These are phyloP conservation scores for Forbesichthys papilliferus DNA, from an alignment of 2,113 vertebrate genomes.

Conservation along the genomic window DNA sequence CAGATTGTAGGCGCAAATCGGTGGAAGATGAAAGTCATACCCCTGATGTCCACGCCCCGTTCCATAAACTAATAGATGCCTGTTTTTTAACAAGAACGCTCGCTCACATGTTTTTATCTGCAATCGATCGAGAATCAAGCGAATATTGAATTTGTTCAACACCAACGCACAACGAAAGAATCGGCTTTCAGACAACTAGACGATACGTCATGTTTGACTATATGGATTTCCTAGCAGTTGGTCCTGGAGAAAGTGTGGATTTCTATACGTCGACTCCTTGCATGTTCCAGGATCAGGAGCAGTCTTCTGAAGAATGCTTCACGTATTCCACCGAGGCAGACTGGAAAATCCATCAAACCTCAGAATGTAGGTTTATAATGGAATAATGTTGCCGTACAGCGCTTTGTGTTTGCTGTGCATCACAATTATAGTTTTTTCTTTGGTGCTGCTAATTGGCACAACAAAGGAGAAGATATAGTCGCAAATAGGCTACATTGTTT, in stretches of 20 bases:
- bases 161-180: slow-evolving; percentile 6
- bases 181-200: slow-evolving; percentile 52
- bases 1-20: neutral
- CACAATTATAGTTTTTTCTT: neutral
- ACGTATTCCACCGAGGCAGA: slow-evolving; percentile 88
- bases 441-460: no score
- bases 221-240: slow-evolving; percentile 91
- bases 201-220: slow-evolving; percentile 90
- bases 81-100: neutral
- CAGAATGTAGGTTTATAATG: slow-evolving; percentile 88
- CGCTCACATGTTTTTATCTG: no score
- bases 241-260: slow-evolving; percentile 88
- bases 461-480: no score
- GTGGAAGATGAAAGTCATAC: neutral
- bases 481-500: no score
- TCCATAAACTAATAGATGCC: neutral
- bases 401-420: neutral
- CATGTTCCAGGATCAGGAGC: slow-evolving; percentile 89
- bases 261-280: slow-evolving; percentile 89
- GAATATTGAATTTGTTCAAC: neutral
- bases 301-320: slow-evolving; percentile 88
- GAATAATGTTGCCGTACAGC: neutral
- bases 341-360: slow-evolving; percentile 88
- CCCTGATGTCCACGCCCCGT: neutral
- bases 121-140: no score